Conservation (phyloP, 2,797 vertebrate species). For the Synanceia verrucosa region DNA sequence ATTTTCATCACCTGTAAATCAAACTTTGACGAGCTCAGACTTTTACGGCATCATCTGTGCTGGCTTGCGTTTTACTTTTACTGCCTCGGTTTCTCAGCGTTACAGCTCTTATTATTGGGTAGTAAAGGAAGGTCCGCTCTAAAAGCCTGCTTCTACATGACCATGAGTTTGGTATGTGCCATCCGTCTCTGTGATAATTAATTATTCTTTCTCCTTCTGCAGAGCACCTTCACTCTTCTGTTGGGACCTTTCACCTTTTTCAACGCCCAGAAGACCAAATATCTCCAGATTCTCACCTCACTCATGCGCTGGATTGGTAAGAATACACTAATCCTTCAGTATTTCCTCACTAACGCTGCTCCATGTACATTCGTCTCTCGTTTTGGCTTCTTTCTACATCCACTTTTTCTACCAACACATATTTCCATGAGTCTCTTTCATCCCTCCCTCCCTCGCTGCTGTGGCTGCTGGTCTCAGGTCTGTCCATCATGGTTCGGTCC, state of each 20-base stretch:
- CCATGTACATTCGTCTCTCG: not conserved
- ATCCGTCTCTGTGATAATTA: not conserved
- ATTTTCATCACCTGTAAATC: not conserved
- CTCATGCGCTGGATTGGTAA: slow-evolving; percentile 98
- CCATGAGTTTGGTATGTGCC: not conserved
- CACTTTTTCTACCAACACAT: not conserved
- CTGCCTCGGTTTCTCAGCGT: not conserved
- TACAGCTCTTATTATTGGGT: not conserved
- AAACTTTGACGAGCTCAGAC: not conserved
- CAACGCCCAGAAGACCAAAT: slow-evolving; percentile 97
- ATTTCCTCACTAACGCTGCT: not conserved
- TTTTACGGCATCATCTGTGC: slow-evolving; percentile 3
- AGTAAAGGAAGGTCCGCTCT: not conserved
- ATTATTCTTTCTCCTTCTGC: slow-evolving; percentile 15
- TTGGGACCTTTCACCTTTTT: slow-evolving; percentile 97
- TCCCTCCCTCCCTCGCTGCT: not conserved
- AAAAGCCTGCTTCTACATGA: not conserved
- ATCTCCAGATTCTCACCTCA: slow-evolving; percentile 96
- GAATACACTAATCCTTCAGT: slow-evolving; percentile 43
- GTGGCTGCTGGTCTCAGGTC: slow-evolving; percentile 50
- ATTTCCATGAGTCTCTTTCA: slow-evolving; percentile 45
- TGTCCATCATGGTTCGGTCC: slow-evolving; percentile 71
- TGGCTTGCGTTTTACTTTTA: not conserved
- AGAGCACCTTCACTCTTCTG: slow-evolving; percentile 89
- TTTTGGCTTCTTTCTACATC: not conserved